A percentile compares a stretch with the other conserved stretches of the same genome.
Conservation (phyloP, 2,113 vertebrate genomes). For the Cricetomys ansorgei region DNA sequence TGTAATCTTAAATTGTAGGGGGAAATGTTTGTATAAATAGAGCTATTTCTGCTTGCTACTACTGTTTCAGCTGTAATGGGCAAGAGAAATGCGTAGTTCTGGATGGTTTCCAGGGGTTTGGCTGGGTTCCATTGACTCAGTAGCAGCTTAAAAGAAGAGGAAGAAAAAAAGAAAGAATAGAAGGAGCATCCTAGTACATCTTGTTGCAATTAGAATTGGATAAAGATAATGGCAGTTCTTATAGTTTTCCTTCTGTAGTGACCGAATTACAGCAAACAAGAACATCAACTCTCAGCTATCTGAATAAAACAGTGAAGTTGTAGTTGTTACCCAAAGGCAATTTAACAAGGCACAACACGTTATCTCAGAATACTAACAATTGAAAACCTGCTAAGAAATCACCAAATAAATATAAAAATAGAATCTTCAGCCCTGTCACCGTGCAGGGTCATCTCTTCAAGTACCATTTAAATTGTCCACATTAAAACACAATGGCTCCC, state of each 20-base stretch:
- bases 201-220: conserved; percentile 67
- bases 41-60: conserved; percentile 81
- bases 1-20: conserved; percentile 83
- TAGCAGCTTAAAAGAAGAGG: conserved; percentile 11
- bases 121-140: conserved; percentile 83
- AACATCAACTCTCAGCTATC: conserved; percentile 29
- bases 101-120: conserved; percentile 87
- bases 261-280: conserved; percentile 54
- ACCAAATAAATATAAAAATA: background rate
- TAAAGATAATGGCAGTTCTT: conserved; percentile 70
- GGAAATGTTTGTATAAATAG: conserved; percentile 79
- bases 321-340: background rate
- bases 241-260: conserved; percentile 41
- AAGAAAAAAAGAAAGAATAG: background rate
- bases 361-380: background rate
- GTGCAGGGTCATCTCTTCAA: background rate
- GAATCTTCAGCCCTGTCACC: background rate
- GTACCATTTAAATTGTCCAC: conserved; percentile 6
- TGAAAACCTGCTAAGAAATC: background rate
- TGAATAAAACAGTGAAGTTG: background rate
- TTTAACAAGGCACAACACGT: background rate
- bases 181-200: conserved; percentile 70
- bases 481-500: background rate
- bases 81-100: conserved; percentile 84
- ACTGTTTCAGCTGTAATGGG: conserved; percentile 84